Evolutionary conservation across 2,113 vertebrate genomes (phyloP).

Genomic region (Atlantisia rogersi): DNA sequence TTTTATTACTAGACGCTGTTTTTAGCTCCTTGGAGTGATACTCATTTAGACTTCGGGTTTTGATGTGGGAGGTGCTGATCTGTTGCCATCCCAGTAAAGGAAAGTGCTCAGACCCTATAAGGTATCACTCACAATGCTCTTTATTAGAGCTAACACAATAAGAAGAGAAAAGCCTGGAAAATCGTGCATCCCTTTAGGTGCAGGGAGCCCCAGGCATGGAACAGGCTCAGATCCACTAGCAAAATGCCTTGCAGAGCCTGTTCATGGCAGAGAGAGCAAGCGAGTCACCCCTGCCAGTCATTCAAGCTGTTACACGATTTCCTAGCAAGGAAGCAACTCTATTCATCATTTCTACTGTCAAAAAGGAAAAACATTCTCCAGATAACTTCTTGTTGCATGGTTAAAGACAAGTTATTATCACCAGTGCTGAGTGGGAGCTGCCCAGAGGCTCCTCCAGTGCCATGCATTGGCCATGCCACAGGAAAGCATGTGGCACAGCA

Average conservation of each 20-base stretch:
- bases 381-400: background rate
- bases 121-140: background rate
- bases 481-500: rapidly evolving
- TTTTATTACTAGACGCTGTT: background rate
- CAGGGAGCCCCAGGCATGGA: background rate
- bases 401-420: background rate
- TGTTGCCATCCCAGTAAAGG: background rate
- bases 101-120: background rate
- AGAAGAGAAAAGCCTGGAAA: background rate
- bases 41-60: background rate
- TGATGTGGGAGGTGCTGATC: background rate
- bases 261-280: background rate
- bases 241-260: background rate
- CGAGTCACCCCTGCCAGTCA: background rate
- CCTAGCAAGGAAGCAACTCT: background rate
- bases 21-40: background rate
- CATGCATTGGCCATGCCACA: rapidly evolving
- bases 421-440: background rate
- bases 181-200: background rate
- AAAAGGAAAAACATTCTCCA: background rate
- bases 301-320: background rate
- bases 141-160: background rate
- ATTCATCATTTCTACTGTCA: background rate
- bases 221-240: rapidly evolving
- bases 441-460: background rate